Conservation (phyloP, 2,113 vertebrate species). For the Bombycilla garrulus region DNA sequence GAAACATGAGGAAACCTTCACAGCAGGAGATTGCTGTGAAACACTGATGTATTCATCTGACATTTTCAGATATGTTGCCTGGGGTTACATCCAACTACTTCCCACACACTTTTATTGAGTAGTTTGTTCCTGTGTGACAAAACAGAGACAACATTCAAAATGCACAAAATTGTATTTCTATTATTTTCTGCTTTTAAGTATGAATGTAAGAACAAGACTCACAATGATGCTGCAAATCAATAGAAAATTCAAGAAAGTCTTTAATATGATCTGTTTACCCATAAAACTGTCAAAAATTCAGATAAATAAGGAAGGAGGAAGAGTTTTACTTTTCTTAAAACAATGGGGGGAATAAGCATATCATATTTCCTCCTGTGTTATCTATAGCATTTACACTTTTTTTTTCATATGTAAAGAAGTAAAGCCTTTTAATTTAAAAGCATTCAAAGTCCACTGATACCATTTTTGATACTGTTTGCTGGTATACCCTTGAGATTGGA, state of each 20-base stretch:
- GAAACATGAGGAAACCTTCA: background rate
- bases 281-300: background rate
- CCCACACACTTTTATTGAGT: background rate
- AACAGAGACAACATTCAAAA: background rate
- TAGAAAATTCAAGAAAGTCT: background rate
- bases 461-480: background rate
- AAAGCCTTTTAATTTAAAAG: background rate
- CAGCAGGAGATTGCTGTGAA: background rate
- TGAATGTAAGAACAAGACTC: background rate
- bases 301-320: background rate
- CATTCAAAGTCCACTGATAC: background rate
- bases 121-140: background rate
- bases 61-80: constrained; percentile 44
- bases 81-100: background rate
- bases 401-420: background rate
- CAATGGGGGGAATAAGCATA: background rate
- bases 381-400: background rate
- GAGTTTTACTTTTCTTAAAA: background rate
- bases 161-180: background rate
- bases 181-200: constrained; percentile 1
- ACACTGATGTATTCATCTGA: constrained; percentile 6
- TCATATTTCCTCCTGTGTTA: background rate
- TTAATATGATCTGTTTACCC: background rate
- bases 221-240: background rate
- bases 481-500: background rate